Conservation (phyloP, 2,888 invertebrate species). For the Lacanobia oleracea region DNA sequence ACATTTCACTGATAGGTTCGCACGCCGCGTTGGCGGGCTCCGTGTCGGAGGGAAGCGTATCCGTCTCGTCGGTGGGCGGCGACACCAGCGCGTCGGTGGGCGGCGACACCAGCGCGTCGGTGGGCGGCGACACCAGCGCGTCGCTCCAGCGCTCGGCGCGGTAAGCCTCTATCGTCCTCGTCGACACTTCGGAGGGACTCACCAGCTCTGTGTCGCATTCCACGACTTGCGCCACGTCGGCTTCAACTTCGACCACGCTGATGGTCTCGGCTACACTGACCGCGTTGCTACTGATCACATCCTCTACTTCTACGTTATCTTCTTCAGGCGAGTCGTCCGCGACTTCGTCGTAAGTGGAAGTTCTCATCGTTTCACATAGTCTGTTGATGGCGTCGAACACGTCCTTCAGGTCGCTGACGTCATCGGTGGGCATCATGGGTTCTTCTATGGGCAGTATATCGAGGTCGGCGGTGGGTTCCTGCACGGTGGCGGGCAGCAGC, state of each 20-base stretch:
- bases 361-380: constrained; percentile 87
- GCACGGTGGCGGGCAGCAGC: constrained; percentile 42
- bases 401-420: constrained; percentile 85
- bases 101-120: constrained; percentile 73
- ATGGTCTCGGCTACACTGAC: constrained; percentile 36
- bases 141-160: constrained; percentile 75
- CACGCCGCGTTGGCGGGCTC: constrained; percentile 67
- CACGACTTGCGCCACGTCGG: constrained; percentile 48
- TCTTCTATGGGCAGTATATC: constrained; percentile 77
- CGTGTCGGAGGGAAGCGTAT: constrained; percentile 69
- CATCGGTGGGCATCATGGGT: constrained; percentile 77
- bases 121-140: constrained; percentile 73
- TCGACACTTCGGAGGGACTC: constrained; percentile 75
- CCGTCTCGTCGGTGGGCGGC: constrained; percentile 72
- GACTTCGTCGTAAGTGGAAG: constrained; percentile 77
- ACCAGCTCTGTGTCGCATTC: constrained; percentile 67
- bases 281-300: constrained; percentile 29
- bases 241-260: constrained; percentile 39
- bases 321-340: constrained; percentile 40
- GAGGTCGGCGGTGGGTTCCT: constrained; percentile 64
- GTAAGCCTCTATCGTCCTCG: constrained; percentile 71
- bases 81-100: constrained; percentile 75
- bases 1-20: constrained; percentile 82
- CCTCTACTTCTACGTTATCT: constrained; percentile 42
- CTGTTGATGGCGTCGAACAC: constrained; percentile 88